A percentile compares a stretch with the other conserved stretches of the same genome.
phyloP scores from a whole-genome alignment of 2,113 vertebrate species.

The Phrynocephalus versicolor region DNA sequence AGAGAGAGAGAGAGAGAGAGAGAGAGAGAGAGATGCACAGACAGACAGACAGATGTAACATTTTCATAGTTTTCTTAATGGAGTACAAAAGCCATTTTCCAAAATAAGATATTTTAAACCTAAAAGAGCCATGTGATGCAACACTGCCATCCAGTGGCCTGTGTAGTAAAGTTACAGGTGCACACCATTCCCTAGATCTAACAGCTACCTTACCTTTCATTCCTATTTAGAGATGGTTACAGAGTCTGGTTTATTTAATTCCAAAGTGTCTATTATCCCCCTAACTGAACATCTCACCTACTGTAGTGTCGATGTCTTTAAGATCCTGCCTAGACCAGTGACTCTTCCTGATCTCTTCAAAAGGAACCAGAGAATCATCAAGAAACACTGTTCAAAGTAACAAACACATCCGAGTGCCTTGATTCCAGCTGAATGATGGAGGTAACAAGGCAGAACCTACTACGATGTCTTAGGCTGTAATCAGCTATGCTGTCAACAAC shows the following conservation, averaged over 20 bases:
- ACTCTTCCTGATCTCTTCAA: not conserved
- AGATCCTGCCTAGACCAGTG: not conserved
- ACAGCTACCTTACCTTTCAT: not conserved
- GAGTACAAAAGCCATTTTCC: not conserved
- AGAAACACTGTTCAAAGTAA: not conserved
- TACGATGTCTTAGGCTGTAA: not conserved
- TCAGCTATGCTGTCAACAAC: conserved; percentile 1
- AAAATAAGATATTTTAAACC: conserved; percentile 23
- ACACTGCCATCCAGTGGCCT: conserved; percentile 24
- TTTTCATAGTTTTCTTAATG: not conserved
- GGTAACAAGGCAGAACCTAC: not conserved
- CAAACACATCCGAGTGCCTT: not conserved
- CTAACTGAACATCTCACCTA: not conserved
- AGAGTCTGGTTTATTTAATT: not conserved
- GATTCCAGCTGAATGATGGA: not conserved
- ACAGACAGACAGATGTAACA: not conserved
- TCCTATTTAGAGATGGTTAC: conserved; percentile 7
- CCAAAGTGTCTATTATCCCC: rapidly evolving
- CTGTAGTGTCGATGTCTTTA: not conserved
- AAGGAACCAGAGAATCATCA: conserved; percentile 3
- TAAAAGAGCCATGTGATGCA: not conserved
- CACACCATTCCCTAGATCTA: not conserved
- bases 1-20: not conserved
- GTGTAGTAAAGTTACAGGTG: not conserved
- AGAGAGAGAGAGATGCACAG: rapidly evolving